Evolutionary conservation across 1,140 invertebrate genomes (phyloP), one percentile per base, ranked within the genome.

Genomic region (Panagrolaimus sp.): DNA sequence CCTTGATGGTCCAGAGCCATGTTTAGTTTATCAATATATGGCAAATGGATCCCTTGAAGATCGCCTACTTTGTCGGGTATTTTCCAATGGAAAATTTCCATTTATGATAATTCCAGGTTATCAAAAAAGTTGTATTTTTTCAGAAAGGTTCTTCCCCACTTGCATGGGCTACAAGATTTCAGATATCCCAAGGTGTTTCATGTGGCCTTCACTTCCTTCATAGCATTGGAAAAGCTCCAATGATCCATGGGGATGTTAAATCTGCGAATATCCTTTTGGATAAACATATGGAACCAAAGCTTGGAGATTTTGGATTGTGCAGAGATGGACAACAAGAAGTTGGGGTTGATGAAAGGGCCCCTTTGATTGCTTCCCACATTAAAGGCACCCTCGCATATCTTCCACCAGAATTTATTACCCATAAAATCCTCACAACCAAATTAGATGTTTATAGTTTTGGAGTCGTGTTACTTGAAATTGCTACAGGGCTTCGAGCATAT

Each of bases 161-260:
- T 0, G 86, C 85, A 0, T 95, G 93, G 91, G 80, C 85, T 10
- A 88, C 90, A 73, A 85, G 93, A 43, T 87, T 90, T 58, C 88
- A 88, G 72, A 92, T 98, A 75, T 89, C 90, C 9, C 88, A 88
- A 69, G 94, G 93, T 64, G 89, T 90, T 44, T 91, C 92, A 28
- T 88, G 90, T 80, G 94, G 93, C 14, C 87, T 98, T 0, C 90
- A 92, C 83, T 96, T 90, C 84, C 85, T 97, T 0, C 94, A 97
- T 83, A 91, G 89, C 1, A 88, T 90, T 72, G 86, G 87, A 3
- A 86, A 88, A 8, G 90, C 89, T 65, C 91, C 93, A 0, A 85
- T 95, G 1, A 91, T 96, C 69, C 94, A 97, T 83, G 93, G 93
- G 0, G 94, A 97, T 80, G 94, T 97, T 43, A 95, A 95, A 67